These are phyloP conservation scores for Theodoxus fluviatilis DNA, from an alignment of 2,888 invertebrate species.

Conservation along the genomic window DNA sequence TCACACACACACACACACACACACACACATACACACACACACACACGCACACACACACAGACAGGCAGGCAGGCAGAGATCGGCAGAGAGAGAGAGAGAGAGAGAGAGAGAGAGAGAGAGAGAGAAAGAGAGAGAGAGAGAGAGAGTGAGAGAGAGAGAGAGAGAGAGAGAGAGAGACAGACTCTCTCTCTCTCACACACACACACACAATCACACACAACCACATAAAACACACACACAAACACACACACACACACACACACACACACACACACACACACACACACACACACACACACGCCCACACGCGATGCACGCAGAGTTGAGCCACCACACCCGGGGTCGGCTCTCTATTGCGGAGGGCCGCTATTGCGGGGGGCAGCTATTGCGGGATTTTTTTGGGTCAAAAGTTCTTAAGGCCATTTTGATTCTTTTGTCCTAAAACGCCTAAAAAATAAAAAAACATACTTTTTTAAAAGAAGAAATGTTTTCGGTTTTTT, in stretches of 20 bases:
- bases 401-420: no score
- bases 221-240: background rate
- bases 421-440: no score
- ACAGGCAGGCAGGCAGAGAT: background rate
- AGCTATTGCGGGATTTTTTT: no score
- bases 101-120: constrained; percentile 19
- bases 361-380: no score
- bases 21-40: constrained; percentile 11
- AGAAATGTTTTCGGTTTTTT: no score
- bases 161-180: constrained; percentile 17
- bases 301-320: no score
- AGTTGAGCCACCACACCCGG: no score
- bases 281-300: background rate
- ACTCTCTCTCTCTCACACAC: no score
- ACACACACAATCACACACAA: background rate
- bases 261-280: background rate
- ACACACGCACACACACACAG: background rate
- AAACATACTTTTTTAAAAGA: no score
- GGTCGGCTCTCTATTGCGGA: no score
- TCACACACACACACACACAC: constrained; percentile 15
- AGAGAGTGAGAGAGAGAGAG: constrained; percentile 3
- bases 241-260: background rate
- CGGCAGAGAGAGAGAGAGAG: constrained; percentile 21
- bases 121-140: constrained; percentile 20
- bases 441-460: no score